Conservation (phyloP, 1,140 invertebrate genomes). For the Neodiprion pinetum region DNA sequence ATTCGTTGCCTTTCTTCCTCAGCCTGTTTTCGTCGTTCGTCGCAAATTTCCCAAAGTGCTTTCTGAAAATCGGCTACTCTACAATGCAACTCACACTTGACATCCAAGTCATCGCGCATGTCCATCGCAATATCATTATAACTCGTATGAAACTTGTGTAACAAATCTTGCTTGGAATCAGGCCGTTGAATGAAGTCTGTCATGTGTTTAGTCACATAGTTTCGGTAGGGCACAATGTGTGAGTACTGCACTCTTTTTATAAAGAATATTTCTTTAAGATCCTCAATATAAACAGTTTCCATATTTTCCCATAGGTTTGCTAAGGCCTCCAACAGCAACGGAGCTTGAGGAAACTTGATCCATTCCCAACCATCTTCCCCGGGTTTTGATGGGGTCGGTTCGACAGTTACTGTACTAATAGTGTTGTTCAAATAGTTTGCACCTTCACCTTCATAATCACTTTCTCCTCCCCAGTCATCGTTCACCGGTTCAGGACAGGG, state of each 20-base stretch:
- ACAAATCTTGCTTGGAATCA: conserved; percentile 62
- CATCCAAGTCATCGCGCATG: conserved; percentile 59
- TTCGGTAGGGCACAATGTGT: conserved; percentile 61
- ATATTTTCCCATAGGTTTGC: conserved; percentile 64
- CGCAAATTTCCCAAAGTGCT: conserved; percentile 61
- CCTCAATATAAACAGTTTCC: conserved; percentile 63
- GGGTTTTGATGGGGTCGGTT: conserved; percentile 35
- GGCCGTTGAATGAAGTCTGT: conserved; percentile 61
- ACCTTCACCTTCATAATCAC: not conserved
- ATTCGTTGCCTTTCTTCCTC: conserved; percentile 60
- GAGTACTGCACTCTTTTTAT: conserved; percentile 61
- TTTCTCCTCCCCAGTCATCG: conserved; percentile 9
- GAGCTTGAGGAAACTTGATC: conserved; percentile 54
- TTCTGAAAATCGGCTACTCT: conserved; percentile 53
- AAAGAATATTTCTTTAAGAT: conserved; percentile 63
- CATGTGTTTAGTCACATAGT: conserved; percentile 62
- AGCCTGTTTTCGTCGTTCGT: conserved; percentile 59
- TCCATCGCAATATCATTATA: conserved; percentile 66
- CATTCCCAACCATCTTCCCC: conserved; percentile 65
- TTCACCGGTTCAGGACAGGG: not conserved
- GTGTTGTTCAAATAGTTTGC: not conserved
- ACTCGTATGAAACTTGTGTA: conserved; percentile 62
- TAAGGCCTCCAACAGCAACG: conserved; percentile 51
- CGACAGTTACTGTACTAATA: not conserved
- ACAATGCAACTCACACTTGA: conserved; percentile 58